Evolutionary conservation across 2,888 invertebrate genomes (phyloP).

Genomic region (Sinodicranocentrus sp.): DNA sequence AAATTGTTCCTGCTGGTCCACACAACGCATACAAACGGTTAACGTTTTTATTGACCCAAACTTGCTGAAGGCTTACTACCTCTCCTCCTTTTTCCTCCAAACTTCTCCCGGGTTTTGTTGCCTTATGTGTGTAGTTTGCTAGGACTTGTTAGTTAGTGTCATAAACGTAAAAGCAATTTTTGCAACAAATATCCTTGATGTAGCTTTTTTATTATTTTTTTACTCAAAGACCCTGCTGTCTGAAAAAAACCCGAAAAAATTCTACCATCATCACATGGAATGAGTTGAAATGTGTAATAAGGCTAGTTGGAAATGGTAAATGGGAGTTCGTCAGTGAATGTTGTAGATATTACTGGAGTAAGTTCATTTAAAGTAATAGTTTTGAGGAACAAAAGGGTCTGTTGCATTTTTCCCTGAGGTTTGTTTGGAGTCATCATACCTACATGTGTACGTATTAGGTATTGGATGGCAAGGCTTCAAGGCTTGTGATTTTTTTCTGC

Average conservation of each 20-base stretch:
- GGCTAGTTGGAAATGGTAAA: no score
- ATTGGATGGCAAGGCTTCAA: not conserved
- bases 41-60: constrained; percentile 57
- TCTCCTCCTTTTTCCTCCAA: not conserved
- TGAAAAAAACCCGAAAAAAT: no score
- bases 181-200: constrained; percentile 50
- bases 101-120: constrained; percentile 3
- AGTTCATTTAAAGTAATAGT: not conserved
- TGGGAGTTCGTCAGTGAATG: no score
- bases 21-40: constrained; percentile 36
- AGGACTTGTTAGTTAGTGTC: constrained; percentile 43
- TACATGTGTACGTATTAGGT: no score
- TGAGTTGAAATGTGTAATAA: no score
- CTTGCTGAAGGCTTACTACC: constrained; percentile 28
- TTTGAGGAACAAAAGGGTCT: not conserved
- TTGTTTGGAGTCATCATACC: no score
- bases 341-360: not conserved
- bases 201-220: constrained; percentile 12
- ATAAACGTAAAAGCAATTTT: constrained; percentile 60
- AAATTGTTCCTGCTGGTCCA: constrained; percentile 65
- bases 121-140: constrained; percentile 23
- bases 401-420: not conserved
- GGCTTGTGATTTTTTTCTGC: not conserved
- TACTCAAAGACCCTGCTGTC: no score
- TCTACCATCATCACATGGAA: no score